phyloP scores from a whole-genome alignment of 2,113 vertebrate species.

The Nettapus auritus region DNA sequence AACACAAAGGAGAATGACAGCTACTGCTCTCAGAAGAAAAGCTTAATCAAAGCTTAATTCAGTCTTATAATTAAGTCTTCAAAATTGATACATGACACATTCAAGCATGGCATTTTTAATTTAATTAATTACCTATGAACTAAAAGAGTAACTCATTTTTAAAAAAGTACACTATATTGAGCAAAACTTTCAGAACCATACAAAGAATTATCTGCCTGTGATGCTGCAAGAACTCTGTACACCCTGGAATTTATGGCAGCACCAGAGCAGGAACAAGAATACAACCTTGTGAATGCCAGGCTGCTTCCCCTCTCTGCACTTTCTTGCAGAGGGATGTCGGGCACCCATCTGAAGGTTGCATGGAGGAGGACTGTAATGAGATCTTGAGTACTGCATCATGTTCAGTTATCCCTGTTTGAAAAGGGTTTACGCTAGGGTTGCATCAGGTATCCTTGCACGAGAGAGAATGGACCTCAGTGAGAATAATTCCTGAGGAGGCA shows the following conservation, averaged over 20 bases:
- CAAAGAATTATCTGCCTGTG: not conserved
- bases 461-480: not conserved
- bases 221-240: not conserved
- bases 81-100: slow-evolving; percentile 56
- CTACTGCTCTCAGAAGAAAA: slow-evolving; percentile 53
- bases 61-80: slow-evolving; percentile 64
- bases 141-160: not conserved
- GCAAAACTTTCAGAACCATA: not conserved
- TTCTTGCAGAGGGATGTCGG: not conserved
- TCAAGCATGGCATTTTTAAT: slow-evolving; percentile 50
- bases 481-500: not conserved
- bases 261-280: not conserved
- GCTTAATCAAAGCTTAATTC: slow-evolving; percentile 63
- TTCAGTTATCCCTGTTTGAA: not conserved
- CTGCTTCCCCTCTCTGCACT: not conserved
- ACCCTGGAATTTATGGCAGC: not conserved
- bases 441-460: not conserved
- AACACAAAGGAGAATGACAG: slow-evolving; percentile 39
- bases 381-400: not conserved
- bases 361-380: not conserved
- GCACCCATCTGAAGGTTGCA: not conserved
- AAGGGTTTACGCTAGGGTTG: not conserved
- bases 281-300: not conserved
- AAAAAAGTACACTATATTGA: not conserved
- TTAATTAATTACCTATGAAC: slow-evolving; percentile 59